Evolutionary conservation across 2,888 invertebrate species (phyloP), one percentile per base, ranked within the genome.

Genomic region (Dorcus hopei): DNA sequence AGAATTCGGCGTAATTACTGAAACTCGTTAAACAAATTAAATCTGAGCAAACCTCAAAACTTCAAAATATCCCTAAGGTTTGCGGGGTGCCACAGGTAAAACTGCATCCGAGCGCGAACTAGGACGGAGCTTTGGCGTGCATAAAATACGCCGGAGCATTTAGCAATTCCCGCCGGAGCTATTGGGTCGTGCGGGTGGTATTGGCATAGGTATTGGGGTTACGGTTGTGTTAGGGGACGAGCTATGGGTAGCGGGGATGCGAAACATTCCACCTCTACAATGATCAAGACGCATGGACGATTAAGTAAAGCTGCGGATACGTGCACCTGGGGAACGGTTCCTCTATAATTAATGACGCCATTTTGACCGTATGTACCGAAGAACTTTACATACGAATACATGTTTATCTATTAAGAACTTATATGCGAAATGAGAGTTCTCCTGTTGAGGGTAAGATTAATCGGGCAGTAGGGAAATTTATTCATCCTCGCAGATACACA

Each of bases 251-350:
- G 26, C 26, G 26, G 58, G 52, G 38, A 60, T 59, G 61, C 58
- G 52, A 50, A 56, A 51, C 26, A 33, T 33, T 57, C 57, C 52
- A 33, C 55, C 55, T 57, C 39, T 8, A 52, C 48, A 58, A 41
- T 55, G 64, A 67, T 68, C 66, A 68, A 70, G 72, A 70, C 68
- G 67, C 70, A 72, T 68, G 68, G 71, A 68, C 72, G 70, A 72
- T 71, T 71, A 71, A 67, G 68, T 62, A 71, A 71, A 72, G 72
- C 71, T 72, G 70, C 63, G 67, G 72, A 70, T 69, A 71, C 67
- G 71, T 64, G 67, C 72, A 69, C 69, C 72, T 66, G 61, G 72
- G 72, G 72, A 70, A 64, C 65, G 58, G 64, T 72, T 69, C 63
- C 58, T 68, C 66, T 65, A 70, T 71, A 72, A 72, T 72, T 72